Percentiles rank a stretch among this genome's conserved stretches.
Evolutionary conservation across 2,113 vertebrate species (phyloP).

Genomic region (Limnothrissa miodon): DNA sequence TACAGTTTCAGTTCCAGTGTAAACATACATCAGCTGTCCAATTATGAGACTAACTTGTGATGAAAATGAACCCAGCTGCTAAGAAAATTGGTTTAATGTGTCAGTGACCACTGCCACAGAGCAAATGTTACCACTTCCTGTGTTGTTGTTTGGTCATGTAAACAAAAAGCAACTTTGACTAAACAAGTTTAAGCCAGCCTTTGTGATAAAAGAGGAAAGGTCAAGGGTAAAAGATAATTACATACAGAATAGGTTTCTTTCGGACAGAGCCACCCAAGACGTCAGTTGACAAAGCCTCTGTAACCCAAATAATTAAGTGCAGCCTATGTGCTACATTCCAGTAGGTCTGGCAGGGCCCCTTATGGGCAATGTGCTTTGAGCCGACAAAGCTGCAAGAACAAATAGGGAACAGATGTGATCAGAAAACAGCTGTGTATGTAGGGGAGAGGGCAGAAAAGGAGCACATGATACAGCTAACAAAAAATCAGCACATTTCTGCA

Average conservation of each 20-base stretch:
- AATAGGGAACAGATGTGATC: slow-evolving; percentile 6
- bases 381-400: slow-evolving; percentile 4
- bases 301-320: slow-evolving; percentile 1
- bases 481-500: not conserved
- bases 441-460: not conserved
- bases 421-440: slow-evolving; percentile 10
- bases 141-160: not conserved
- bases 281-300: not conserved
- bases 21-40: not conserved
- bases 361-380: not conserved
- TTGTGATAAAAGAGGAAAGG: not conserved
- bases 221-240: not conserved
- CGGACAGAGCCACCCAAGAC: not conserved
- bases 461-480: not conserved
- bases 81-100: not conserved
- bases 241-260: not conserved
- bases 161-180: not conserved
- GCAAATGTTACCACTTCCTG: no score
- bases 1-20: not conserved
- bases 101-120: not conserved
- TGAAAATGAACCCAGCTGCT: not conserved
- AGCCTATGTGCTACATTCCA: slow-evolving; percentile 48
- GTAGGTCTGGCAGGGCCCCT: slow-evolving; percentile 23
- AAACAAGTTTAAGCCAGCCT: not conserved
- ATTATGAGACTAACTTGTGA: not conserved